Evolutionary conservation across 2,797 vertebrate species (phyloP).

Genomic region (Sebastes cheni): DNA sequence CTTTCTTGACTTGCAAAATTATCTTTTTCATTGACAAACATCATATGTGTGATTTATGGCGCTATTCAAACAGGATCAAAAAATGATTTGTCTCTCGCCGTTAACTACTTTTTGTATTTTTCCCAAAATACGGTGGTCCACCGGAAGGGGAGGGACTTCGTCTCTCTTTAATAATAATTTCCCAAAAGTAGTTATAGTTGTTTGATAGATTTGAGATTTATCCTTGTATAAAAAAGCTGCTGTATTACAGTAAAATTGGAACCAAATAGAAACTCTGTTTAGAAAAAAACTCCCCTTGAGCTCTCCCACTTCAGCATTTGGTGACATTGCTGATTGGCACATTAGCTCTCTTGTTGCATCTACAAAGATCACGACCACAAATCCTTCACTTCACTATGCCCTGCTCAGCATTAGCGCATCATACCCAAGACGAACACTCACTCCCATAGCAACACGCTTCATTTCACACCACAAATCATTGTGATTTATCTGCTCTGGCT

Average conservation of each 20-base stretch:
- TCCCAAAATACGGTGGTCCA: too few species aligned
- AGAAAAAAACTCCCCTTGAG: too few species aligned
- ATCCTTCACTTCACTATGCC: background rate
- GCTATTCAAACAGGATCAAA: too few species aligned
- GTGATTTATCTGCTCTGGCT: constrained; percentile 45
- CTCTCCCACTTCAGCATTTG: background rate
- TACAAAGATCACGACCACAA: background rate
- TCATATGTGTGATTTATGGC: too few species aligned
- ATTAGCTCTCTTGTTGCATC: background rate
- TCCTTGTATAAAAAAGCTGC: background rate
- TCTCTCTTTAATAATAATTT: too few species aligned
- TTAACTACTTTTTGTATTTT: too few species aligned
- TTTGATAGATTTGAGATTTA: background rate
- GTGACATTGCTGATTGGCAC: background rate
- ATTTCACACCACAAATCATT: constrained; percentile 43
- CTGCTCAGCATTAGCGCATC: background rate
- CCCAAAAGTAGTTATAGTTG: background rate
- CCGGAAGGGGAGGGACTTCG: too few species aligned
- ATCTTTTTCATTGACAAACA: too few species aligned
- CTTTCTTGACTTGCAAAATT: too few species aligned
- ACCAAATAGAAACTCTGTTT: background rate
- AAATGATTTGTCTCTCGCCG: too few species aligned
- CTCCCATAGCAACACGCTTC: constrained; percentile 22
- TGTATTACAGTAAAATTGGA: background rate
- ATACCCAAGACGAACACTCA: background rate